Evolutionary conservation across 2,888 invertebrate species (phyloP).

Genomic region (Trichogramma dendrolimi): DNA sequence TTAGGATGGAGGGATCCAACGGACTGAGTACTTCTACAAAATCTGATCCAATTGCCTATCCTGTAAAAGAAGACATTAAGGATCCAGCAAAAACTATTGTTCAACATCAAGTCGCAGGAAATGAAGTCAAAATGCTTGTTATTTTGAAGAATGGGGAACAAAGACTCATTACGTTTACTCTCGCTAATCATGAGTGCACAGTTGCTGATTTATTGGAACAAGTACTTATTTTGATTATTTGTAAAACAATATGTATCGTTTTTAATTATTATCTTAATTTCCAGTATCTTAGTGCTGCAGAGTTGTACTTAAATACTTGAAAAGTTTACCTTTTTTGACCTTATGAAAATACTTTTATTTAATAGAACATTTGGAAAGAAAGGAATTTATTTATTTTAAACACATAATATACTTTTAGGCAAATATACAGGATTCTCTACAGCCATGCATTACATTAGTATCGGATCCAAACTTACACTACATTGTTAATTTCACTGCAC

Average conservation of each 20-base stretch:
- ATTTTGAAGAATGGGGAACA: conserved; percentile 74
- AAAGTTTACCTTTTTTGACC: too few species aligned
- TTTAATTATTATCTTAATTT: too few species aligned
- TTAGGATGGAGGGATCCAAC: too few species aligned
- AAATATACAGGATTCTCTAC: conserved; percentile 66
- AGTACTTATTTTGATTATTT: conserved; percentile 48
- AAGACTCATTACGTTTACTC: conserved; percentile 75
- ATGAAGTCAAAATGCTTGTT: conserved; percentile 78
- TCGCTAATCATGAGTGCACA: conserved; percentile 77
- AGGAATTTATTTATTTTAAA: too few species aligned
- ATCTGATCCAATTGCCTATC: too few species aligned
- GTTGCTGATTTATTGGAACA: conserved; percentile 78
- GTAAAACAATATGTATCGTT: too few species aligned
- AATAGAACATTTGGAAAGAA: too few species aligned
- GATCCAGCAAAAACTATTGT: conserved; percentile 45
- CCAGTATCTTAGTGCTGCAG: too few species aligned
- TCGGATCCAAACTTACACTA: conserved; percentile 74
- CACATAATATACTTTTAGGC: conserved; percentile 52
- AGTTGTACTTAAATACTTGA: too few species aligned
- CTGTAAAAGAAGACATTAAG: conserved; percentile 36
- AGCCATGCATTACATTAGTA: conserved; percentile 71
- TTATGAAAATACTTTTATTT: too few species aligned
- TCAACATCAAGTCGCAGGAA: conserved; percentile 45
- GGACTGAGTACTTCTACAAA: too few species aligned
- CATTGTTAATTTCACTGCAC: conserved; percentile 67